These are phyloP conservation scores for Caprella mutica DNA, from an alignment of 2,888 invertebrate species.

Conservation along the genomic window DNA sequence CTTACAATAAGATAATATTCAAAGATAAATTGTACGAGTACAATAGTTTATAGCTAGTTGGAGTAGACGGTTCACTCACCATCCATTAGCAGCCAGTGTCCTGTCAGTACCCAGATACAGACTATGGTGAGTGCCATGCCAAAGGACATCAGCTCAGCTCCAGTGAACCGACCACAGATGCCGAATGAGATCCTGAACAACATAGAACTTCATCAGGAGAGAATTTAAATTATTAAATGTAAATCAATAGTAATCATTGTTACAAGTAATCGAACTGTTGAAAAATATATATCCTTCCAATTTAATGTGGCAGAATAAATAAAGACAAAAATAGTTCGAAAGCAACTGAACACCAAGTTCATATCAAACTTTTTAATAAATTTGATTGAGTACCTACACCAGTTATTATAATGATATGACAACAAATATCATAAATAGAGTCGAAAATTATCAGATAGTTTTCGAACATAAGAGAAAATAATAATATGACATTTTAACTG, in stretches of 20 bases:
- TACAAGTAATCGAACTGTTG: not conserved
- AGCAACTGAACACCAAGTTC: no score
- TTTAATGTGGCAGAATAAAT: no score
- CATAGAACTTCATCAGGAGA: not conserved
- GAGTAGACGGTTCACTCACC: conserved; percentile 45
- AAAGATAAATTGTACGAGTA: not conserved
- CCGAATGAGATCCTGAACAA: conserved; percentile 63
- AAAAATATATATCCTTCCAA: no score
- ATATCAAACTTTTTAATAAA: no score
- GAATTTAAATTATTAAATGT: not conserved
- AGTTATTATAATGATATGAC: no score
- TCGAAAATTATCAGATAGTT: no score
- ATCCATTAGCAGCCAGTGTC: conserved; percentile 97
- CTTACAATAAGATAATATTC: not conserved
- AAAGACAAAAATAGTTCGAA: no score
- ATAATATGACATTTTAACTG: no score
- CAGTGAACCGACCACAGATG: conserved; percentile 84
- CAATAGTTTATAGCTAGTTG: not conserved
- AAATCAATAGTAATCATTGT: not conserved
- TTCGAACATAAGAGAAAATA: no score
- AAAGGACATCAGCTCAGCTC: conserved; percentile 86
- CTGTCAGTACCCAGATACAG: conserved; percentile 93
- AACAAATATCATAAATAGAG: no score
- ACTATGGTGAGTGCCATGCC: conserved; percentile 83
- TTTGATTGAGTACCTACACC: no score